Base-by-base conservation (phyloP, 2,888 invertebrate species). In the Brachyptera risi region DNA sequence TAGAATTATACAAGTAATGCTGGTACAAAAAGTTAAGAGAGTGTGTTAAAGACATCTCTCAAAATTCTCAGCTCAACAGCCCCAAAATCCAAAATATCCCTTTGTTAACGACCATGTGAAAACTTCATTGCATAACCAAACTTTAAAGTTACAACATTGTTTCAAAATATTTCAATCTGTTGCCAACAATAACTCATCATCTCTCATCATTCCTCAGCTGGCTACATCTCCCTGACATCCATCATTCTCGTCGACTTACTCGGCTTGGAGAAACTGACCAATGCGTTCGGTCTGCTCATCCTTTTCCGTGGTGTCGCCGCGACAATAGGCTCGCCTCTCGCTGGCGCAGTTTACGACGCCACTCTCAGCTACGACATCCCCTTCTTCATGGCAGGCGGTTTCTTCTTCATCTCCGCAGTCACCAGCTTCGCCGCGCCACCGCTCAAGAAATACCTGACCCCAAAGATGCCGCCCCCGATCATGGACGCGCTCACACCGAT, bases 201-300 rank as follows among this genome's bases (percentile, higher is more conserved):
- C 47, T 26, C 60, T 73, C 31, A 7, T 31, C 31, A 5, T 31
- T 31, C 31, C 73, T 59, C 80, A 94, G 94, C 97, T 65, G 96
- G 96, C 65, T 98, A 95, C 79, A 96, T 99, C 72, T 96, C 97
- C 9, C 80, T 99, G 62, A 98, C 98, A 42, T 98, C 98, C 54
- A 97, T 98, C 73, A 96, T 98, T 72, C 82, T 99, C 65, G 96
- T 97, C 68, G 97, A 99, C 75, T 81, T 98, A 37, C 82, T 99
- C 51, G 98, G 98, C 1, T 79, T 99, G 73, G 96, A 97, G 73
- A 92, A 92, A 74, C 79, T 99, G 68, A 98, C 98, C 50, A 98
- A 95, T 75, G 96, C 97, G 50, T 99, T 98, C 77, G 98, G 98
- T 11, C 82, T 98, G 65, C 81, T 99, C 60, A 96, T 97, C 70